phyloP scores from a whole-genome alignment of 2,888 invertebrate genomes.

The Cantharis rufa region DNA sequence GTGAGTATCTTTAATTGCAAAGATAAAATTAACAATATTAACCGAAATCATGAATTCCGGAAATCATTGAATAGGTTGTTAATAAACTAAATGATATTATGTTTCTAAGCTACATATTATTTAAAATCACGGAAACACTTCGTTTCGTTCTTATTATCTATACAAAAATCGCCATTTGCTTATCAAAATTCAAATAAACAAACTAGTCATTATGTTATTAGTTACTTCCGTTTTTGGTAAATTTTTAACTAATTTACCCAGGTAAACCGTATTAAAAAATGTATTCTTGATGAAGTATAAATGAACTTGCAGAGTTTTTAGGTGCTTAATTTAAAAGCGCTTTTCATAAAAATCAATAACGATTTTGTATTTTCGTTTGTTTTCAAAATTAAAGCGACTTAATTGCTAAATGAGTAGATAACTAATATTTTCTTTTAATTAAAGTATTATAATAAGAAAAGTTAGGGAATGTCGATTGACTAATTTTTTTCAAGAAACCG shows the following conservation, averaged over 20 bases:
- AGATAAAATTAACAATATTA: too few relatives aligned
- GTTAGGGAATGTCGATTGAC: slow-evolving; percentile 24
- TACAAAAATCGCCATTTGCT: too few relatives aligned
- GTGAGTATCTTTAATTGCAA: too few relatives aligned
- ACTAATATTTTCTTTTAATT: slow-evolving; percentile 27
- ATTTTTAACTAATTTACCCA: neutral
- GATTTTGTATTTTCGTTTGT: neutral
- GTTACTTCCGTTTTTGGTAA: too few relatives aligned
- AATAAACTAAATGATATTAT: too few relatives aligned
- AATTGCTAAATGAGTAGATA: slow-evolving; percentile 14
- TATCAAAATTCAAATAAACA: too few relatives aligned
- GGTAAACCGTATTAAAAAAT: neutral
- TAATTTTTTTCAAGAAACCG: slow-evolving; percentile 22
- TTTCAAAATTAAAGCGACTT: neutral
- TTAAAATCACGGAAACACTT: too few relatives aligned
- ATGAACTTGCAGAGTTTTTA: neutral
- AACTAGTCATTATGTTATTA: too few relatives aligned
- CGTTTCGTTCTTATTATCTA: too few relatives aligned
- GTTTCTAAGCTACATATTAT: too few relatives aligned
- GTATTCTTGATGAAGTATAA: neutral
- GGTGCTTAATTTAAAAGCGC: neutral
- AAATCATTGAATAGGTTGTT: too few relatives aligned
- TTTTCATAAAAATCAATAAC: neutral
- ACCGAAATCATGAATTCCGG: too few relatives aligned
- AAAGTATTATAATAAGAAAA: slow-evolving; percentile 24